A percentile compares a stretch with the other conserved stretches of the same genome.
Conservation (phyloP, 1,140 invertebrate species). For the Lepidotrigona ventralis region DNA sequence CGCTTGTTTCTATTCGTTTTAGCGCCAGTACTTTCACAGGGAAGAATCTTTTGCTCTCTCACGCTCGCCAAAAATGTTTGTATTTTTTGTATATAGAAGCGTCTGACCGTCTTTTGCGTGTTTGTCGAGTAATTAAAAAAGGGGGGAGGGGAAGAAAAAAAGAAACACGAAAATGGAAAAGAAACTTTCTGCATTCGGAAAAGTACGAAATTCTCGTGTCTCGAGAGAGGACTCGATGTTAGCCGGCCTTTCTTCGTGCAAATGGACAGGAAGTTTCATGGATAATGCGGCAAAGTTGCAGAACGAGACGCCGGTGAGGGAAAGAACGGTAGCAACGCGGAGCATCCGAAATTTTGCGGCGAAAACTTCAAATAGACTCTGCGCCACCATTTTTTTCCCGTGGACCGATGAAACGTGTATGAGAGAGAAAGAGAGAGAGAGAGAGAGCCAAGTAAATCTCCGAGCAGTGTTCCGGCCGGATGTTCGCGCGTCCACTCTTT, state of each 20-base stretch:
- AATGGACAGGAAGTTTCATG: slow-evolving; percentile 25
- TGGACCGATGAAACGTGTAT: neutral
- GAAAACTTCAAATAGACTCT: slow-evolving; percentile 31
- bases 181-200: neutral
- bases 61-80: neutral
- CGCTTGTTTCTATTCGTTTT: too few species aligned
- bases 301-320: neutral
- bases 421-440: neutral
- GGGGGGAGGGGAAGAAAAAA: too few species aligned
- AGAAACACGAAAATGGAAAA: neutral
- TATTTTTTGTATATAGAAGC: neutral
- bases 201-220: neutral
- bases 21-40: too few species aligned
- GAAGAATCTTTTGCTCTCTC: too few species aligned
- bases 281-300: slow-evolving; percentile 21
- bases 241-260: slow-evolving; percentile 1
- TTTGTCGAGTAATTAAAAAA: neutral
- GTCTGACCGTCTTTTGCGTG: neutral
- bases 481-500: neutral
- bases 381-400: slow-evolving; percentile 22
- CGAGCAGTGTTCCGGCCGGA: neutral
- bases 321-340: neutral
- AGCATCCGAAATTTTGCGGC: slow-evolving; percentile 22
- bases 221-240: neutral
- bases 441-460: neutral